Evolutionary conservation across 2,888 invertebrate species (phyloP), one percentile per base, ranked within the genome.

Genomic region (Drosophila longiperda): DNA sequence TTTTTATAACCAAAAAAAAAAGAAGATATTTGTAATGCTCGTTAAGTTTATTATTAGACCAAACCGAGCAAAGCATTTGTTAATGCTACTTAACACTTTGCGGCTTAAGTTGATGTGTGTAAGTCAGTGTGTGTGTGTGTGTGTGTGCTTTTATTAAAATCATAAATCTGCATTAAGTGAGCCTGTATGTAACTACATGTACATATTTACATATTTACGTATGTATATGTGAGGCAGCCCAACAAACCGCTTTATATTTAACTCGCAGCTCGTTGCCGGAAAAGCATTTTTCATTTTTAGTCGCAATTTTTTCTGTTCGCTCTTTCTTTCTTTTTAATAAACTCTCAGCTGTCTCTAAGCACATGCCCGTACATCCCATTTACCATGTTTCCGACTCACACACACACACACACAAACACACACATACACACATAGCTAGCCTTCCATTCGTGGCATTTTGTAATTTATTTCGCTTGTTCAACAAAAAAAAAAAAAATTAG

Each of bases 81-180:
- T 65, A 83, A 87, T 78, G 61, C 73, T 38, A 29, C 62, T 72
- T 58, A 77, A 75, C 82, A 83, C 72, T 73, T 74, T 60, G 70
- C 29, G 74, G 83, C 65, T 76, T 67, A 60, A 53, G 49, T 26
- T 57, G n/a, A 52, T 45, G 33, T 54, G 49, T 20, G 32, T 49
- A 2, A 36, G 12, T 40, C 33, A 57, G 53, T 49, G 29, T 66
- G 66, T 57, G 49, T 48, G 29, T 69, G 68, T 69, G 54, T 66
- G 60, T 59, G 42, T 52, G 63, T 50, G 63, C 60, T 69, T 74
- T 86, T 88, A 88, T 88, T 86, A 88, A 86, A 88, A 83, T 78
- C 88, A 86, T 86, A 86, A 86, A 88, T 86, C 87, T 86, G 84
- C 89, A 88, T 88, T 86, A 86, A 82, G 62, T 69, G 69, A 73